These are phyloP conservation scores for Chlorops oryzae DNA, from an alignment of 1,140 invertebrate genomes.

Conservation along the genomic window DNA sequence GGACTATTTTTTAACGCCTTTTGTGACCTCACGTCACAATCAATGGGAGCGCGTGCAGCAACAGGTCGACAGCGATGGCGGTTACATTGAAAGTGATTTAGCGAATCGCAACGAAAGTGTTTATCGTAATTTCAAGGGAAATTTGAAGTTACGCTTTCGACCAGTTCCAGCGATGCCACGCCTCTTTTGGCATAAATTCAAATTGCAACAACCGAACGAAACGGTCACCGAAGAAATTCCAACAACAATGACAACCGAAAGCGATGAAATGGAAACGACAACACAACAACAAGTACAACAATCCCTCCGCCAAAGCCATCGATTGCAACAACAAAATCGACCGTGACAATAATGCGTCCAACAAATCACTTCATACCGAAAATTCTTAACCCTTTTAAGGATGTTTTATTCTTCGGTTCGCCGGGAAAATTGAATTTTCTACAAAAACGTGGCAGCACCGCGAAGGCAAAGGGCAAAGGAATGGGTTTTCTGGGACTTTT, in stretches of 20 bases:
- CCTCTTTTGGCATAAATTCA: slow-evolving; percentile 24
- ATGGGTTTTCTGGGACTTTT: slow-evolving; percentile 63
- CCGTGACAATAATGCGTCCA: no score
- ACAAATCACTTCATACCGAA: no score
- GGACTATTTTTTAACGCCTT: neutral
- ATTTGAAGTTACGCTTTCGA: slow-evolving; percentile 13
- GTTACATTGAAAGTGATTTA: no score
- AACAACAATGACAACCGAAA: slow-evolving; percentile 10
- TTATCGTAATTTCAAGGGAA: no score
- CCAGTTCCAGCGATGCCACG: slow-evolving; percentile 17
- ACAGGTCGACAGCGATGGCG: no score
- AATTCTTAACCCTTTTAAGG: no score
- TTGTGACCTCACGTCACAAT: slow-evolving; percentile 26
- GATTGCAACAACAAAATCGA: no score
- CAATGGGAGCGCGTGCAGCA: no score
- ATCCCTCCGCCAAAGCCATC: slow-evolving; percentile 21
- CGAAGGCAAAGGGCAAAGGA: slow-evolving; percentile 22
- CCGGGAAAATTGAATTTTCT: slow-evolving; percentile 35
- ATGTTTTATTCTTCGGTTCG: slow-evolving; percentile 31
- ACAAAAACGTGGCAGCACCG: slow-evolving; percentile 25
- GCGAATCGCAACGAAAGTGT: no score
- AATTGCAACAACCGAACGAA: slow-evolving; percentile 15
- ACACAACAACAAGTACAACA: slow-evolving; percentile 9
- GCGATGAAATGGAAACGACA: no score
- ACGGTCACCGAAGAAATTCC: no score